Evolutionary conservation across 2,888 invertebrate species (phyloP).

Genomic region (Amblyjoppa proteus): DNA sequence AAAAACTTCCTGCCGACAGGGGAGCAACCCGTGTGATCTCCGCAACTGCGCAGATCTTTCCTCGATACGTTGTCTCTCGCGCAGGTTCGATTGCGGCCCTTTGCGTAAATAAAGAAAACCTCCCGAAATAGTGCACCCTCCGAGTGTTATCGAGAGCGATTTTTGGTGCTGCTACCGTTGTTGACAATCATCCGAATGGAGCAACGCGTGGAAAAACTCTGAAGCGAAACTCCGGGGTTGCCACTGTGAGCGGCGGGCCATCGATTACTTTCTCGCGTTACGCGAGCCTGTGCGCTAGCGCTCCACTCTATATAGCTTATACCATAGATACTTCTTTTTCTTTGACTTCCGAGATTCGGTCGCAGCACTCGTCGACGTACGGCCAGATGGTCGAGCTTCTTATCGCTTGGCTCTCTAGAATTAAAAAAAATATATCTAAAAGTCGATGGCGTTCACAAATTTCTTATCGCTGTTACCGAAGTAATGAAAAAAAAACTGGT

Average conservation of each 20-base stretch:
- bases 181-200: constrained; percentile 34
- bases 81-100: not conserved
- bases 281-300: constrained; percentile 19
- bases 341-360: not conserved
- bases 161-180: not conserved
- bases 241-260: constrained; percentile 20
- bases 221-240: constrained; percentile 29
- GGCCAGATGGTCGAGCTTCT: not conserved
- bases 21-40: constrained; percentile 21
- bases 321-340: constrained; percentile 20
- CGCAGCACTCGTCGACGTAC: not conserved
- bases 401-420: constrained; percentile 4
- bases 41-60: constrained; percentile 46
- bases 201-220: constrained; percentile 34
- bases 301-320: not conserved
- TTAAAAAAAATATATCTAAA: too few relatives aligned
- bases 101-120: not conserved
- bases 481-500: not conserved
- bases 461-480: not conserved
- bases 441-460: too few relatives aligned
- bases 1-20: not conserved
- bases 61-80: constrained; percentile 2
- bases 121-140: not conserved
- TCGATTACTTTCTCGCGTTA: constrained; percentile 67
- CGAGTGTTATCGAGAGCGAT: not conserved